Conservation (phyloP, 2,113 vertebrate genomes). For the Archocentrus centrarchus region DNA sequence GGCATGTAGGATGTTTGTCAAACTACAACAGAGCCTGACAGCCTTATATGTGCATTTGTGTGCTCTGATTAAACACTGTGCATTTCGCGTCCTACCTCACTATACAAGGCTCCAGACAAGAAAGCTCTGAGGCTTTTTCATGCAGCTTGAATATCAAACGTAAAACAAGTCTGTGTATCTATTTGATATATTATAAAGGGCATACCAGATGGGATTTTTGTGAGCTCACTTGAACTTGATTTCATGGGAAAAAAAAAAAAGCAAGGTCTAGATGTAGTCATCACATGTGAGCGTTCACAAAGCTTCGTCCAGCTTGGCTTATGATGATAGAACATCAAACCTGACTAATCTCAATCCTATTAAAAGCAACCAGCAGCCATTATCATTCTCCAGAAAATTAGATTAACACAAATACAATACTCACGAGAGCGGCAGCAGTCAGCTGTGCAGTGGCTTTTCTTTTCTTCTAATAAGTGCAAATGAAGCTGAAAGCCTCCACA, state of each 20-base stretch:
- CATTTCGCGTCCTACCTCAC: slow-evolving; percentile 53
- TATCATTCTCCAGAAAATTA: slow-evolving; percentile 46
- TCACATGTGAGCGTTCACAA: slow-evolving; percentile 29
- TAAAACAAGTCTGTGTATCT: slow-evolving; percentile 51
- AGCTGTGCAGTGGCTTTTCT: not conserved
- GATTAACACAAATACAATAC: slow-evolving; percentile 9
- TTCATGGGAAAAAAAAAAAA: not conserved
- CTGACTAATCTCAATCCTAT: slow-evolving; percentile 32
- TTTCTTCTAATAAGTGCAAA: not conserved
- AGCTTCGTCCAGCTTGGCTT: not conserved
- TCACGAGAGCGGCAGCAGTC: not conserved
- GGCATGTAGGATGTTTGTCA: slow-evolving; percentile 20
- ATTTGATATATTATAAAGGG: slow-evolving; percentile 43
- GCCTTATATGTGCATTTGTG: slow-evolving; percentile 35
- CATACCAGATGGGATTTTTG: slow-evolving; percentile 1
- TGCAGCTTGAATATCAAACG: slow-evolving; percentile 28
- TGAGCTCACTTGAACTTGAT: slow-evolving; percentile 39
- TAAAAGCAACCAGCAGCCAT: slow-evolving; percentile 26
- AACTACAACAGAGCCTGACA: slow-evolving; percentile 1
- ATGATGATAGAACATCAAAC: slow-evolving; percentile 53
- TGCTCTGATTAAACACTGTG: slow-evolving; percentile 62
- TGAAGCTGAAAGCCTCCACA: not conserved
- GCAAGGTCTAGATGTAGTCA: not conserved
- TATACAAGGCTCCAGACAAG: not conserved
- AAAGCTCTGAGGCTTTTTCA: slow-evolving; percentile 6